Percentiles rank a stretch among this genome's conserved stretches.
These are phyloP conservation scores for Sparidentex hasta DNA, from an alignment of 2,797 vertebrate genomes.

Conservation along the genomic window DNA sequence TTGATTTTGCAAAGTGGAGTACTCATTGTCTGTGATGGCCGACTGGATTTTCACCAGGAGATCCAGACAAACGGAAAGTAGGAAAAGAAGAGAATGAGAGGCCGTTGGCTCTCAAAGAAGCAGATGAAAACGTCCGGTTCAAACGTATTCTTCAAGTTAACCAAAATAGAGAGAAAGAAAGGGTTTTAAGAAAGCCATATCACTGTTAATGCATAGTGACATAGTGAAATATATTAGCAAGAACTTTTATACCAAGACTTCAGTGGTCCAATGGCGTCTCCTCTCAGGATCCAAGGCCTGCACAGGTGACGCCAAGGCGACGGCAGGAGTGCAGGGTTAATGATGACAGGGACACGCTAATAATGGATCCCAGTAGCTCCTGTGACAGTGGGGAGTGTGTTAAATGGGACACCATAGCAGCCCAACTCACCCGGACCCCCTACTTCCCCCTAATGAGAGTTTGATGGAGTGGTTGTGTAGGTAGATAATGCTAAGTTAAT, in stretches of 20 bases:
- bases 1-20: slow-evolving; percentile 39
- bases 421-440: slow-evolving; percentile 59
- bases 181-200: not conserved
- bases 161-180: not conserved
- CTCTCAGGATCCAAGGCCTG: not conserved
- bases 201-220: not conserved
- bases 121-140: not conserved
- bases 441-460: slow-evolving; percentile 68
- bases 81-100: too few relatives aligned
- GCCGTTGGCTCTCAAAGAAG: not conserved
- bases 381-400: slow-evolving; percentile 72
- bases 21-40: slow-evolving; percentile 16
- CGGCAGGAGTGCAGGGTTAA: slow-evolving; percentile 53
- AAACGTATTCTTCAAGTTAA: not conserved
- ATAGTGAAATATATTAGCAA: not conserved
- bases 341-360: slow-evolving; percentile 70
- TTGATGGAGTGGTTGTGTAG: slow-evolving; percentile 76
- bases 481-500: slow-evolving; percentile 79
- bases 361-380: slow-evolving; percentile 74
- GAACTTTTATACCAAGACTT: slow-evolving; percentile 3
- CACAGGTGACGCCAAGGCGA: slow-evolving; percentile 33
- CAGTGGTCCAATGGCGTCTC: not conserved
- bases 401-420: slow-evolving; percentile 71
- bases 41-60: not conserved
- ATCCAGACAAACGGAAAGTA: not conserved